Base-by-base conservation (phyloP, 2,888 invertebrate genomes). In the Agonopterix subpropinquella region DNA sequence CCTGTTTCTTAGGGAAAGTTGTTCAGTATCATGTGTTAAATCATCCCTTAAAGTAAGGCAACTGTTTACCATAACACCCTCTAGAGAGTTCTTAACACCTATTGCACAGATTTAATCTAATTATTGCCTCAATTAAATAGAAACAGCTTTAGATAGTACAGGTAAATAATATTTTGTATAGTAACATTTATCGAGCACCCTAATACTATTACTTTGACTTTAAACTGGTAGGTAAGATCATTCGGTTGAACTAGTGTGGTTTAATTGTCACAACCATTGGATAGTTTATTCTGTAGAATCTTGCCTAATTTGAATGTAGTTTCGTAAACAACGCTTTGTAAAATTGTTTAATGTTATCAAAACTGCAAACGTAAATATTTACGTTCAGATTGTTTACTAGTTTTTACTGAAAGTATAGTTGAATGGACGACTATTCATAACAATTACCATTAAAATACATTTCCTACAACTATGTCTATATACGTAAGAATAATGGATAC, bases 111-210 rank as follows among this genome's bases (percentile, higher is more conserved):
- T 65, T 70, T 70, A 57, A 62, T 51, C 73, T 81, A 77, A 61
- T 80, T 84, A 82, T 83, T 82, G 81, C 83, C 78, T 70, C 63
- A 71, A 63, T 71, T 57, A 61, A 61, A 71, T 72, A 67, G 62
- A 69, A 70, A 68, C 64, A 70, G 67, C 67, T 53, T 59, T 45
- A 48, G 13, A 11, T 15, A 47, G 36, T 18, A 43, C 4, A 28
- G 28, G 59, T 65, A 58, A 62, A 59, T 61, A 66, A 58, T 65
- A 64, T 63, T 58, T 61, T 56, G 59, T 64, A 67, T 61, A 56
- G 52, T 56, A 53, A 10, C 66, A 57, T 59, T 61, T 57, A 62
- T 11, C 58, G 59, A 72, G 67, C 66, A 69, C 64, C 69, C 67
- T 71, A 70, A 56, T 60, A 13, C 64, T 72, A 67, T 56, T 28